Evolutionary conservation across 2,113 vertebrate genomes (phyloP).

Genomic region (Fulmarus glacialis): DNA sequence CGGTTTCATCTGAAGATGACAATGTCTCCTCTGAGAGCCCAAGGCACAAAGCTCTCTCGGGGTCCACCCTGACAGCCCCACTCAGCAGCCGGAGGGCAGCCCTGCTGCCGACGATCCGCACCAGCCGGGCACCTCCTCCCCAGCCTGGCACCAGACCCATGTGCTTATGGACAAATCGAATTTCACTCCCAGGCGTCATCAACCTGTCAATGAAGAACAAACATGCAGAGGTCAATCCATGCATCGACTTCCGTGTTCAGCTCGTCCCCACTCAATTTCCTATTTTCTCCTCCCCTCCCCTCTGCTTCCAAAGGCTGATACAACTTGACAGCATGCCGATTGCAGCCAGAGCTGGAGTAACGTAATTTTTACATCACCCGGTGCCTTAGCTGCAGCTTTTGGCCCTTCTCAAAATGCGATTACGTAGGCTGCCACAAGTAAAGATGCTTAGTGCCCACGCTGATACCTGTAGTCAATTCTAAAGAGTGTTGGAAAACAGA

Average conservation of each 20-base stretch:
- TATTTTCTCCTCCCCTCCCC: not conserved
- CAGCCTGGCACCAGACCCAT: slow-evolving; percentile 95
- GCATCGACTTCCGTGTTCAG: not conserved
- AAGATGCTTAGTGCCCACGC: not conserved
- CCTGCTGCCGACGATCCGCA: slow-evolving; percentile 79
- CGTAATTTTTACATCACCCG: not conserved
- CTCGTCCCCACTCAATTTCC: not conserved
- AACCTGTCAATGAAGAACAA: slow-evolving; percentile 76
- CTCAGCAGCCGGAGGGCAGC: slow-evolving; percentile 85
- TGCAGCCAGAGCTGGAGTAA: not conserved
- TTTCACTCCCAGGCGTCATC: slow-evolving; percentile 86
- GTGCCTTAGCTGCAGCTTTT: not conserved
- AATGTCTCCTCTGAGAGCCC: slow-evolving; percentile 83
- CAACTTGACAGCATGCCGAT: not conserved
- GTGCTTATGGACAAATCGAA: slow-evolving; percentile 94
- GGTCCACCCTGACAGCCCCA: slow-evolving; percentile 74
- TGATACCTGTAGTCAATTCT: not conserved
- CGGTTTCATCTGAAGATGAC: not conserved
- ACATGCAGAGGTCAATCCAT: not conserved
- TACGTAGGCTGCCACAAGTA: not conserved
- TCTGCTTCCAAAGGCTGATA: not conserved
- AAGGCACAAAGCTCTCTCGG: slow-evolving; percentile 76
- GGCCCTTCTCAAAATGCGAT: not conserved
- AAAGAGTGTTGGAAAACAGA: not conserved
- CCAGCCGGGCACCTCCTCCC: slow-evolving; percentile 88